Conservation (phyloP, 2,113 vertebrate species). For the Periophthalmodon schlosseri region DNA sequence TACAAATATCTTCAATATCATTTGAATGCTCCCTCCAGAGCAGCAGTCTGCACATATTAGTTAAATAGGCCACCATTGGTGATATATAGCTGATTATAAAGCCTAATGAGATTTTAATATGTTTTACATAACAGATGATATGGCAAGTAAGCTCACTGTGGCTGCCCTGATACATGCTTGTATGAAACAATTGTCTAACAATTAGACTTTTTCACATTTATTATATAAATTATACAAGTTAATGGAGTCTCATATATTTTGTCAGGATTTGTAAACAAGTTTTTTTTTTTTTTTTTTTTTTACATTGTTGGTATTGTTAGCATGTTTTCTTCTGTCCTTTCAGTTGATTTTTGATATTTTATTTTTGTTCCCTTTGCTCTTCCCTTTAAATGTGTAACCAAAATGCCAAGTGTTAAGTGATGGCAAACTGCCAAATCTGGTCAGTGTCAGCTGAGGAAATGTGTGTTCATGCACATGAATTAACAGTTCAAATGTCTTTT, state of each 20-base stretch:
- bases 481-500: neutral
- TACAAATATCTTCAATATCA: constrained; percentile 21
- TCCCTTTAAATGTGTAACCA: neutral
- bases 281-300: neutral
- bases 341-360: neutral
- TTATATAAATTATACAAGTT: constrained; percentile 1
- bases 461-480: neutral
- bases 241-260: neutral
- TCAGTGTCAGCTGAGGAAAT: neutral
- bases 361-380: neutral
- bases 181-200: neutral
- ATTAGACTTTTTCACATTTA: constrained; percentile 1
- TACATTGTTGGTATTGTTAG: neutral
- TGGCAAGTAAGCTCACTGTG: neutral
- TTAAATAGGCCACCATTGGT: neutral
- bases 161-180: neutral
- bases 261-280: neutral
- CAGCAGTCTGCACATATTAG: constrained; percentile 15
- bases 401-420: neutral
- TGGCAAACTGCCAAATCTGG: constrained; percentile 17
- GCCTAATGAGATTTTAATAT: neutral
- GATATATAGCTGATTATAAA: neutral
- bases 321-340: neutral
- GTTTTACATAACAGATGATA: neutral
- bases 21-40: constrained; percentile 11